These are phyloP conservation scores for Isaurus tuberculatus DNA, from an alignment of 92 coral and sea anemone genomes.

Conservation along the genomic window DNA sequence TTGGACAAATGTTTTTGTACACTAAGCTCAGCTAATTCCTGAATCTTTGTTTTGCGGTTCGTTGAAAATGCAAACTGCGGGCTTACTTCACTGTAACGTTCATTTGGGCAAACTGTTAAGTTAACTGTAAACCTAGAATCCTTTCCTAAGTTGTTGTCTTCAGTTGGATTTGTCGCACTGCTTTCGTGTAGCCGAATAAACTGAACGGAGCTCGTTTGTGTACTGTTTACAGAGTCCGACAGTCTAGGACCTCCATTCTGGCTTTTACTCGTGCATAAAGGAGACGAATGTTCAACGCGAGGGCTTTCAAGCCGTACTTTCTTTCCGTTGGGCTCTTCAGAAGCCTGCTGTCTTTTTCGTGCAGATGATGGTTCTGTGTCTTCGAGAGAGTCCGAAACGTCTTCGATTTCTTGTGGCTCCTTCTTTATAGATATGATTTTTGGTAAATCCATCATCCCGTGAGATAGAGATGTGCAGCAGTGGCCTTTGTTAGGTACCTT, in stretches of 20 bases:
- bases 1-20: constrained; percentile 37
- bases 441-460: background rate
- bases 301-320: background rate
- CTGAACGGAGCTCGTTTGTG: background rate
- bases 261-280: background rate
- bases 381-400: background rate
- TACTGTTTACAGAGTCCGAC: background rate
- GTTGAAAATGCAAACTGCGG: background rate
- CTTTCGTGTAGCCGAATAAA: constrained; percentile 13
- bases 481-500: background rate
- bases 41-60: constrained; percentile 17
- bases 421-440: constrained; percentile 11
- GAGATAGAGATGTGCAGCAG: background rate
- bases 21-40: constrained; percentile 24
- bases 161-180: background rate
- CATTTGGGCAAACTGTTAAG: constrained; percentile 24
- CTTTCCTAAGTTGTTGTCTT: background rate
- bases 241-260: background rate
- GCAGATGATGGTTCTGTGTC: background rate
- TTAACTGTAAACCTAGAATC: constrained; percentile 13
- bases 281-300: background rate
- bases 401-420: background rate
- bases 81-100: background rate
- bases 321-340: constrained; percentile 30
- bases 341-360: background rate